Percentiles rank a stretch among this genome's conserved stretches.
Conservation (phyloP, 2,113 vertebrate species). For the Hipposideros armiger region DNA sequence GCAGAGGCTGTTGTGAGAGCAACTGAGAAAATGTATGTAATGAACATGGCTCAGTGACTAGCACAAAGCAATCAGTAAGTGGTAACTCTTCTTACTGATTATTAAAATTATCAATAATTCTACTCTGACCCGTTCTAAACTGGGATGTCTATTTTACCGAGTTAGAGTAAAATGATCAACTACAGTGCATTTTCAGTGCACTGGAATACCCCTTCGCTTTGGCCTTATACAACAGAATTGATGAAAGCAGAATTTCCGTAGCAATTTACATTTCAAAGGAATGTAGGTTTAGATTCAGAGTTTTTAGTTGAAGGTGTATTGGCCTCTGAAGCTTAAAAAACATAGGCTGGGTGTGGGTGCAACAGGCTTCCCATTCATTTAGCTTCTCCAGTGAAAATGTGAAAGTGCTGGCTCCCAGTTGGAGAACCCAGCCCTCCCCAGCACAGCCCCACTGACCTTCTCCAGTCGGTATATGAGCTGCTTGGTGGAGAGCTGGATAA, state of each 20-base stretch:
- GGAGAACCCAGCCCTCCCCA: no score
- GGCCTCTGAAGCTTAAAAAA: conserved; percentile 12
- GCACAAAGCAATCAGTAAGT: neutral
- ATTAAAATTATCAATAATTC: conserved; percentile 42
- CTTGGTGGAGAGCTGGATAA: conserved; percentile 89
- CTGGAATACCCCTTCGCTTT: neutral
- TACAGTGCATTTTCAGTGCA: neutral
- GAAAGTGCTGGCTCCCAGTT: neutral
- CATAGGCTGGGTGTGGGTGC: neutral
- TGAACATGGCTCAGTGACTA: neutral
- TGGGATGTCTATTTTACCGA: neutral
- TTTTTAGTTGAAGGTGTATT: conserved; percentile 24
- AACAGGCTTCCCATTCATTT: neutral
- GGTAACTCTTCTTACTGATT: neutral
- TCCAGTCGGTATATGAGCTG: conserved; percentile 89
- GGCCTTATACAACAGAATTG: neutral
- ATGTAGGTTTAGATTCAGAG: neutral
- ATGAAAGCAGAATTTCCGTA: conserved; percentile 46
- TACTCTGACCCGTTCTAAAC: neutral
- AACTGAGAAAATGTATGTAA: neutral
- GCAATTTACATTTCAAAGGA: conserved; percentile 36
- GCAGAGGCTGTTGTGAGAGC: neutral
- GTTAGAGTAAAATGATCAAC: neutral
- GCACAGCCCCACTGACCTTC: conserved; percentile 87
- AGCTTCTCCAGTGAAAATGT: neutral